Base-by-base conservation (phyloP, 1,140 invertebrate genomes). In the Bombus terrestris region DNA sequence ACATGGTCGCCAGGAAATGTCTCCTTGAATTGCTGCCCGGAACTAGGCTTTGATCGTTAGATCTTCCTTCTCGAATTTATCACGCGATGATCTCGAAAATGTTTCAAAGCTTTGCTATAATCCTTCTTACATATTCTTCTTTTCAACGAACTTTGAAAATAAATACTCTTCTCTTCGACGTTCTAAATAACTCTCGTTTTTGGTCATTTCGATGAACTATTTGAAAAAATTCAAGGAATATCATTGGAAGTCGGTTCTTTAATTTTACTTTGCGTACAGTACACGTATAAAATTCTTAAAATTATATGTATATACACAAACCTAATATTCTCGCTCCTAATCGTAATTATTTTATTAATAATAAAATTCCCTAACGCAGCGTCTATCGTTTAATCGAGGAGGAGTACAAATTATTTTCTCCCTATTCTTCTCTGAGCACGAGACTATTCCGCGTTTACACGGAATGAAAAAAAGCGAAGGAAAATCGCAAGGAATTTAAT, bases 61-160 rank as follows among this genome's bases (percentile, higher is more conserved):
- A 68, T 68, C 72, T 90, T 87, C 77, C 88, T 81, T 39, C 39
- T 47, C 64, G 75, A 83, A 81, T 90, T 90, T 90, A 90, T 89
- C 85, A 81, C 86, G 32, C 57, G 12, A 59, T 32, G 41, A 64
- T 86, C 15, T 28, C 37, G 66, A 43, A 76, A 81, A 68, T 75
- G 68, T 10, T 59, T n/a, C 28, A 37, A 53, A 82, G 85, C 68
- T 89, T 73, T 74, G 47, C 53, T 78, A 69, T 1, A 41, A 25
- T 47, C 68, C 37, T 59, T 41, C 18, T 64, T 66, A 15, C 43
- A 28, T 28, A 28, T 59, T 59, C 25, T 28, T 59, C 57, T 57
- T 62, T 39, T 73, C 35, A 18, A n/a, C 35, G 41, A 59, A 74
- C 62, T 57, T 39, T 28, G 10, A 41, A 77, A 85, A 76, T 81